Evolutionary conservation across 23 tunicate species (phyloP).

Genomic region (Clavelina lepadiformis): DNA sequence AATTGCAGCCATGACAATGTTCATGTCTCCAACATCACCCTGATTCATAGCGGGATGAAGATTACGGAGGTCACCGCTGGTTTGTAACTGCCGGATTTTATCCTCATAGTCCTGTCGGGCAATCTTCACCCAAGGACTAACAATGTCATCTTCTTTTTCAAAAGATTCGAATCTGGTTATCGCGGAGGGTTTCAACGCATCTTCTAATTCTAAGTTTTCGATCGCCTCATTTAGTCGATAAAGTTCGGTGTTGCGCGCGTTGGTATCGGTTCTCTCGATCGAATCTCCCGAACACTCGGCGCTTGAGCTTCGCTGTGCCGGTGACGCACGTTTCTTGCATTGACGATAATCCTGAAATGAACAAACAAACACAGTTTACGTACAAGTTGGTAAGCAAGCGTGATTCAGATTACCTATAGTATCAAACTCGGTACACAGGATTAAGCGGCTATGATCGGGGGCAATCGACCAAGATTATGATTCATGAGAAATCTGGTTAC

Average conservation of each 20-base stretch:
- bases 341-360: too few species aligned
- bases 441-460: too few species aligned
- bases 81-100: constrained; percentile 31
- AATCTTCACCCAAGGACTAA: constrained; percentile 67
- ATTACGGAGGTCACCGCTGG: constrained; percentile 13
- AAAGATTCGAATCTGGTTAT: not conserved
- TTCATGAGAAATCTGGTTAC: too few species aligned
- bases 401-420: too few species aligned
- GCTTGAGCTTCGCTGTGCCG: too few species aligned
- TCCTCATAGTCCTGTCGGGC: constrained; percentile 59
- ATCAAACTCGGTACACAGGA: too few species aligned
- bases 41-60: constrained; percentile 24
- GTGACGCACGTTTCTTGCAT: too few species aligned
- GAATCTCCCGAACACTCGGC: constrained; percentile 22
- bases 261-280: constrained; percentile 5
- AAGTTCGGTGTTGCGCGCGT: constrained; percentile 8
- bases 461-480: too few species aligned
- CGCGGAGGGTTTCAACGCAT: not conserved
- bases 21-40: not conserved
- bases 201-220: constrained; percentile 10
- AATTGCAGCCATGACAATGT: not conserved
- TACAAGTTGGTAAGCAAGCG: too few species aligned
- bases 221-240: constrained; percentile 22
- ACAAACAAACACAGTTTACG: too few species aligned
- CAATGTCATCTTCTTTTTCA: constrained; percentile 11